Evolutionary conservation across 2,113 vertebrate genomes (phyloP).

Genomic region (Colossoma macropomum): DNA sequence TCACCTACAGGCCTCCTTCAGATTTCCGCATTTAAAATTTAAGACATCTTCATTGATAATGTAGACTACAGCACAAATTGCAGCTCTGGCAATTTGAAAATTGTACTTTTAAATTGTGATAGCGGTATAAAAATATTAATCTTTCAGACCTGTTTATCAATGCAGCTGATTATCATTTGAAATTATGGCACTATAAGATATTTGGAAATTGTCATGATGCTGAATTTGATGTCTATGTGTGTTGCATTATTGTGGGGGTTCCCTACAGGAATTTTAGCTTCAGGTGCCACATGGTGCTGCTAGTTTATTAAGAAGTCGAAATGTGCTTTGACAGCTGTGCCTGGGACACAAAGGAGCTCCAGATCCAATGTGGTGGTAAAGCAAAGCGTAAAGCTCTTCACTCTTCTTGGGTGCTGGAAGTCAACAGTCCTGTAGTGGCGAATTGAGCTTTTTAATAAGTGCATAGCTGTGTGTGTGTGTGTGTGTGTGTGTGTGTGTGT

Average conservation of each 20-base stretch:
- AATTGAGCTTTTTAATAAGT: background rate
- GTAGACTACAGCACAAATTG: too few species aligned
- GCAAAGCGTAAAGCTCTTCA: conserved; percentile 25
- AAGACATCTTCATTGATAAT: too few species aligned
- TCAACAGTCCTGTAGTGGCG: conserved; percentile 8
- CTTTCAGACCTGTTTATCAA: too few species aligned
- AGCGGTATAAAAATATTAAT: too few species aligned
- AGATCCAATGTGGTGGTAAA: conserved; percentile 46
- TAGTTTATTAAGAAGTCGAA: conserved; percentile 74
- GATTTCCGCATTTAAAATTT: too few species aligned
- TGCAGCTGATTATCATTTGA: too few species aligned
- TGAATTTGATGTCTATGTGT: too few species aligned
- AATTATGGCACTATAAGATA: too few species aligned
- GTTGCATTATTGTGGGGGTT: conserved; percentile 62
- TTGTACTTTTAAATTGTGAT: too few species aligned
- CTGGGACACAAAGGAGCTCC: conserved; percentile 55
- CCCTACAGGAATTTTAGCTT: conserved; percentile 57
- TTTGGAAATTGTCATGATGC: too few species aligned
- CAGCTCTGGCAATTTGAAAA: too few species aligned
- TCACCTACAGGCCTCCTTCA: too few species aligned
- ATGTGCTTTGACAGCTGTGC: conserved; percentile 72
- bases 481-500: conserved; percentile 13
- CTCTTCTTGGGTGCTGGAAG: conserved; percentile 49
- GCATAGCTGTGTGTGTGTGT: background rate
- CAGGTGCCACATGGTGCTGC: conserved; percentile 44